These are phyloP conservation scores for Maccullochella peelii DNA, from an alignment of 2,113 vertebrate genomes.

Conservation along the genomic window DNA sequence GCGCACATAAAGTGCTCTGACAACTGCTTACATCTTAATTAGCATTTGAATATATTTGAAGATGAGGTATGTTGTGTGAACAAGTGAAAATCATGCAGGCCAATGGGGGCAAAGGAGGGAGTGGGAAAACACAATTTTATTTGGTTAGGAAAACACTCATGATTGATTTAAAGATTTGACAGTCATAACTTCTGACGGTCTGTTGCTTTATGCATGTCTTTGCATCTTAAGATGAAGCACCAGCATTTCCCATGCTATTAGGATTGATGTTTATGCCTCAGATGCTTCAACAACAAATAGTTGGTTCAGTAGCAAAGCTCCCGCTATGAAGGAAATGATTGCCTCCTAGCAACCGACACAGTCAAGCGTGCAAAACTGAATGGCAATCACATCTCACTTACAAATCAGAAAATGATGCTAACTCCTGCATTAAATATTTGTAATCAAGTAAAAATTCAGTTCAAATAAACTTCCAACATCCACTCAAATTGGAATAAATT, in stretches of 20 bases:
- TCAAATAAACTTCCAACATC: slow-evolving; percentile 47
- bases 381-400: slow-evolving; percentile 73
- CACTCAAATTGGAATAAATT: slow-evolving; percentile 47
- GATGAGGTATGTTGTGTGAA: slow-evolving; percentile 44
- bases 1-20: slow-evolving; percentile 21
- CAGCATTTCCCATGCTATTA: slow-evolving; percentile 62
- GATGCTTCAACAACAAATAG: slow-evolving; percentile 75
- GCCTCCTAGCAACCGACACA: slow-evolving; percentile 69
- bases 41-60: slow-evolving; percentile 66
- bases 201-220: slow-evolving; percentile 63
- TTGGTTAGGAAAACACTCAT: slow-evolving; percentile 50
- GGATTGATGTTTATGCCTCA: slow-evolving; percentile 77
- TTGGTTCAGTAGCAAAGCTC: slow-evolving; percentile 66
- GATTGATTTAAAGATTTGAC: slow-evolving; percentile 70
- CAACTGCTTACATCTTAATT: slow-evolving; percentile 48
- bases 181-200: slow-evolving; percentile 65
- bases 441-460: slow-evolving; percentile 68
- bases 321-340: slow-evolving; percentile 72
- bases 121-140: slow-evolving; percentile 54
- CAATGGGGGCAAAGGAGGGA: slow-evolving; percentile 19
- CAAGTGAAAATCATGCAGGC: slow-evolving; percentile 60
- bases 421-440: slow-evolving; percentile 71
- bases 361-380: slow-evolving; percentile 61
- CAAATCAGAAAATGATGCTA: slow-evolving; percentile 72
- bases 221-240: slow-evolving; percentile 63